Conservation (phyloP, 2,113 vertebrate species). For the Dipodomys ordii region DNA sequence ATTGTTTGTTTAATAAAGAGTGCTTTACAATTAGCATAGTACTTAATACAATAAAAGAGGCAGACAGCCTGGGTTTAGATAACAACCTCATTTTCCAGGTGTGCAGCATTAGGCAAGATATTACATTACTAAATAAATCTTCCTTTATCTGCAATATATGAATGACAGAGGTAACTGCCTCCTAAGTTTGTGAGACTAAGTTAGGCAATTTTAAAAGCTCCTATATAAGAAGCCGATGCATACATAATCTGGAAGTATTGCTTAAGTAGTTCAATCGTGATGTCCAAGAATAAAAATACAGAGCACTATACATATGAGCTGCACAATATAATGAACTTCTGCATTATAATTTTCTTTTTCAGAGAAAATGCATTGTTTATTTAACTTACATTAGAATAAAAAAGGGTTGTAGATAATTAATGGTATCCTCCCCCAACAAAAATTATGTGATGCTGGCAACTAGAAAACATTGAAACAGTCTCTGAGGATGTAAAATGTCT, state of each 20-base stretch:
- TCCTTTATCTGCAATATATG: background rate
- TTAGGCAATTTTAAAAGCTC: background rate
- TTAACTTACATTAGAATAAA: background rate
- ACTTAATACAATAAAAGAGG: background rate
- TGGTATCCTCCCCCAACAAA: background rate
- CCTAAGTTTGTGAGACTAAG: background rate
- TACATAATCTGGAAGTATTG: background rate
- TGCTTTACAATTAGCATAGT: background rate
- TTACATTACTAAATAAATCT: background rate
- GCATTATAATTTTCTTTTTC: background rate
- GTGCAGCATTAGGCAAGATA: background rate
- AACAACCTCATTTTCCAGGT: background rate
- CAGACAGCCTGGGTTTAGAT: background rate
- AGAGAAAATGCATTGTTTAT: constrained; percentile 11
- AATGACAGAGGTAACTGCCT: background rate
- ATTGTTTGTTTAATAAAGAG: background rate
- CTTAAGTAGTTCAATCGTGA: background rate
- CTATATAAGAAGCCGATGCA: background rate
- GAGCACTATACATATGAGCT: background rate
- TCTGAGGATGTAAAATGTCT: background rate
- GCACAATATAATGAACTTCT: background rate
- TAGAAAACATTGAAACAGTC: background rate
- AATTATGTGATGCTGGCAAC: constrained; percentile 43
- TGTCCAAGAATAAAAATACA: background rate
- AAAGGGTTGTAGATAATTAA: constrained; percentile 11